A percentile compares a stretch with the other conserved stretches of the same genome.
Evolutionary conservation across 2,113 vertebrate species (phyloP).

Genomic region (Triplophysa dalaica): DNA sequence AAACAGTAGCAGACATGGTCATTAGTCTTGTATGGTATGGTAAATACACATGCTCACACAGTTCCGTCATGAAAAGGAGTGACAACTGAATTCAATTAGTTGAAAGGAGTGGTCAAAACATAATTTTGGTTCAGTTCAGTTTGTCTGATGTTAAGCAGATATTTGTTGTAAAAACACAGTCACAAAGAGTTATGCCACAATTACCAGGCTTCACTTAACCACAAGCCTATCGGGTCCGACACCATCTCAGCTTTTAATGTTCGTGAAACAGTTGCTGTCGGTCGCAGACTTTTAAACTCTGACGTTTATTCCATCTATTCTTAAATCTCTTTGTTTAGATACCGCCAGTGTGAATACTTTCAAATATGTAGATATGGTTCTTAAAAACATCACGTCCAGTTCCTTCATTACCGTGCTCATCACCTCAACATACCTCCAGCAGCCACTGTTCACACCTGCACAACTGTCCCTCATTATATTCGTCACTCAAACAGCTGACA

Average conservation of each 20-base stretch:
- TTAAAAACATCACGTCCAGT: neutral
- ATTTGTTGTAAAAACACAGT: too few species aligned
- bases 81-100: neutral
- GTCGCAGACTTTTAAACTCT: neutral
- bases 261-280: neutral
- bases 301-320: too few species aligned
- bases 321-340: conserved; percentile 1
- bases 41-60: neutral
- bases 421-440: conserved; percentile 9
- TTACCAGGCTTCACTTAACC: too few species aligned
- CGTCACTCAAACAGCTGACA: conserved; percentile 14
- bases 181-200: too few species aligned
- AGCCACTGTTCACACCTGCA: conserved; percentile 1
- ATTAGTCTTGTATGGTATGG: neutral
- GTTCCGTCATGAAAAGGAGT: neutral
- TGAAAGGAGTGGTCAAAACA: neutral
- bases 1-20: neutral
- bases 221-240: neutral
- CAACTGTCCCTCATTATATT: conserved; percentile 24
- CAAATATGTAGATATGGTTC: neutral
- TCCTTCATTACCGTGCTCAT: conserved; percentile 29
- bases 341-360: neutral
- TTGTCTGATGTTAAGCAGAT: too few species aligned
- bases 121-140: too few species aligned
- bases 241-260: neutral